phyloP scores from a whole-genome alignment of 2,888 invertebrate species.

The Trichacis sp. region DNA sequence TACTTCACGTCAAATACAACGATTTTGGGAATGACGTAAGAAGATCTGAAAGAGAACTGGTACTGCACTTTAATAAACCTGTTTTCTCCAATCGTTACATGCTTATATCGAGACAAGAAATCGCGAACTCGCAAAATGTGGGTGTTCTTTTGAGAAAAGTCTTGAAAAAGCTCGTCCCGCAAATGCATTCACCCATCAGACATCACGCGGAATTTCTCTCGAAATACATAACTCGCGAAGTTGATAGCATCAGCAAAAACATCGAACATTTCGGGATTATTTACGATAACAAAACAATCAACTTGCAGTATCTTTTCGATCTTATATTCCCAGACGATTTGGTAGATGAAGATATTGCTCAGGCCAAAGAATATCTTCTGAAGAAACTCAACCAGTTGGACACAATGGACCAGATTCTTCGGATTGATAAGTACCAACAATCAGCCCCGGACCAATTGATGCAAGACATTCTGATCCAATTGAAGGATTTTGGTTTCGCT shows the following conservation, averaged over 20 bases:
- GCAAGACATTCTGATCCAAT: constrained; percentile 47
- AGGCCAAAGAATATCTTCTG: constrained; percentile 44
- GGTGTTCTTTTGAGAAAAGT: constrained; percentile 36
- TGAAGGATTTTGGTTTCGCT: constrained; percentile 45
- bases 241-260: constrained; percentile 44
- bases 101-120: background rate
- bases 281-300: constrained; percentile 47
- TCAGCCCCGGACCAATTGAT: constrained; percentile 44
- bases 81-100: background rate
- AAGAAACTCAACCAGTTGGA: constrained; percentile 21
- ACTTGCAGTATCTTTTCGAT: constrained; percentile 46
- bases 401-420: constrained; percentile 39
- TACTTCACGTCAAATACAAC: constrained; percentile 44
- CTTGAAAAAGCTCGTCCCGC: constrained; percentile 7
- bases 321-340: constrained; percentile 47
- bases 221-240: constrained; percentile 40
- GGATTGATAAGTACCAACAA: constrained; percentile 47
- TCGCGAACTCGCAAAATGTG: constrained; percentile 14
- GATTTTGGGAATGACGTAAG: constrained; percentile 44
- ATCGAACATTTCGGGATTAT: constrained; percentile 46
- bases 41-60: constrained; percentile 41
- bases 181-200: background rate
- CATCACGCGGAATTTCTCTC: constrained; percentile 32
- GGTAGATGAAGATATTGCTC: constrained; percentile 44
- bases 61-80: constrained; percentile 3